These are phyloP conservation scores for Drosophila acutilabella DNA, from an alignment of 2,888 invertebrate genomes.

Conservation along the genomic window DNA sequence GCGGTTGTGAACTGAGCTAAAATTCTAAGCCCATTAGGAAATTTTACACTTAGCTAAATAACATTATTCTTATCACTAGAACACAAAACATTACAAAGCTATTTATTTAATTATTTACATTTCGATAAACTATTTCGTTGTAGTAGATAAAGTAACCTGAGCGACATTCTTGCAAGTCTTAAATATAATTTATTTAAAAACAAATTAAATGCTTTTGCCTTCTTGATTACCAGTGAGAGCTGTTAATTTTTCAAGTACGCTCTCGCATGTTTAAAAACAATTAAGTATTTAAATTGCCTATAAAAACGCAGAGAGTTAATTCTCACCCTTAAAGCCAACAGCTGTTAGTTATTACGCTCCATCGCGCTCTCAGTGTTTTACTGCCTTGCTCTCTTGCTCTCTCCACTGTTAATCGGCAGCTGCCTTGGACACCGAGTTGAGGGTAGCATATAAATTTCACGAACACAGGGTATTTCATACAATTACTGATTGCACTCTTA, in stretches of 20 bases:
- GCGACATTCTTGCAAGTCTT: no score
- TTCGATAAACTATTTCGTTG: slow-evolving; percentile 3
- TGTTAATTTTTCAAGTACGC: neutral
- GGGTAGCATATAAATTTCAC: slow-evolving; percentile 16
- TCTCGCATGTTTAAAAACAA: neutral
- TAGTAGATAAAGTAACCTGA: neutral
- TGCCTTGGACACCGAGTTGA: slow-evolving; percentile 30
- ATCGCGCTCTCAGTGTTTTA: neutral
- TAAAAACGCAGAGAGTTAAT: neutral
- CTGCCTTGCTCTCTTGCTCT: neutral
- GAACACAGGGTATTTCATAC: neutral
- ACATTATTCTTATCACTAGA: slow-evolving; percentile 22
- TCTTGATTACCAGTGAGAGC: neutral
- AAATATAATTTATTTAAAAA: no score
- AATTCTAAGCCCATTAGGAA: neutral
- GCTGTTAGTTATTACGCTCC: slow-evolving; percentile 30
- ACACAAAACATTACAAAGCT: neutral
- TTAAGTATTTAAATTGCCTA: neutral
- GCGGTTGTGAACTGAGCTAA: slow-evolving; percentile 37
- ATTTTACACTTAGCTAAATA: neutral
- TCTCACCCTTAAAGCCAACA: slow-evolving; percentile 16
- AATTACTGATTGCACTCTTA: neutral
- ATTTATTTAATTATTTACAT: slow-evolving; percentile 10
- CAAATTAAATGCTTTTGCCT: neutral
- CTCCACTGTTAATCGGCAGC: slow-evolving; percentile 23